Conservation (phyloP, 2,888 invertebrate species). For the Taphrorychus bicolor region DNA sequence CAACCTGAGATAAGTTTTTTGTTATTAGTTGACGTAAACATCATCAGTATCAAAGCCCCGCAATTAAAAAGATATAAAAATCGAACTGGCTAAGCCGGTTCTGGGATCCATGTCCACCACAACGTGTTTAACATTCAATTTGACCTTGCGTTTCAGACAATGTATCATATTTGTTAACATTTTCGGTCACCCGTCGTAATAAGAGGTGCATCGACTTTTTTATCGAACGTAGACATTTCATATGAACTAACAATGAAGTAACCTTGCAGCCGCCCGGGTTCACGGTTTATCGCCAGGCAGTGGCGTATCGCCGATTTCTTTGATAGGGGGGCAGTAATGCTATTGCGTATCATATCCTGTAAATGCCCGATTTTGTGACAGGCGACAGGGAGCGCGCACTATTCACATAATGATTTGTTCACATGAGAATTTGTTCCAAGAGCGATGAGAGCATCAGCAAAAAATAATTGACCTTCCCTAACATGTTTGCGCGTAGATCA, state of each 20-base stretch:
- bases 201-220: constrained; percentile 55
- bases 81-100: constrained; percentile 44
- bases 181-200: constrained; percentile 54
- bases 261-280: constrained; percentile 46
- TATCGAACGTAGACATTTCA: constrained; percentile 51
- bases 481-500: background rate
- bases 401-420: no score
- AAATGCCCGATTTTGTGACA: no score
- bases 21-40: background rate
- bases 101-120: constrained; percentile 53
- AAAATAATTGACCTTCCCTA: background rate
- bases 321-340: background rate
- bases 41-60: background rate
- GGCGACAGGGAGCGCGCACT: no score
- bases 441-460: background rate
- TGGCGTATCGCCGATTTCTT: constrained; percentile 1
- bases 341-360: no score
- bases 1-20: no score
- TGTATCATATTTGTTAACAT: constrained; percentile 54
- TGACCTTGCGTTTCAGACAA: constrained; percentile 55
- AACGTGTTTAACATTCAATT: constrained; percentile 49
- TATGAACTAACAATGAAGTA: constrained; percentile 46
- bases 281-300: constrained; percentile 14
- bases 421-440: background rate
- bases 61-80: constrained; percentile 4